Conservation (phyloP, 1,140 invertebrate species). For the Zaprionus kolodkinae region DNA sequence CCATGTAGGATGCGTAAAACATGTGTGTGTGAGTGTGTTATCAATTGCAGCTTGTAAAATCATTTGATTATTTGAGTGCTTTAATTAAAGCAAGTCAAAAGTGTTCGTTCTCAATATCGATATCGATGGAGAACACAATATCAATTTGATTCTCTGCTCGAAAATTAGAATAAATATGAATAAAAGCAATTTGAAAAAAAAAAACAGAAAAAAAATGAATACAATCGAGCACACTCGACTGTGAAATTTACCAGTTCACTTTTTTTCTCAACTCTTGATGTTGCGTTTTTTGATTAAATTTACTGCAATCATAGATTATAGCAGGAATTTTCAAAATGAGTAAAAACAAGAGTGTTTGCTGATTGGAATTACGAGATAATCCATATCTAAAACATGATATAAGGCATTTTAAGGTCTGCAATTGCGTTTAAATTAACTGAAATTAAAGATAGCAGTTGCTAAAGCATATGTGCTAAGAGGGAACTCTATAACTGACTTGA, state of each 20-base stretch:
- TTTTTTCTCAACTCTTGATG: neutral
- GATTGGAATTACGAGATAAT: neutral
- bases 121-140: constrained; percentile 18
- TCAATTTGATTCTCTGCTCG: constrained; percentile 19
- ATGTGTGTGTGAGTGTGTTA: neutral
- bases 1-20: constrained; percentile 21
- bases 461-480: no score
- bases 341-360: neutral
- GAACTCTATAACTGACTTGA: no score
- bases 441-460: no score
- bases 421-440: no score
- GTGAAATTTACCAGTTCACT: neutral
- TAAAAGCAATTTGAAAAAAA: neutral
- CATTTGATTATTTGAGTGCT: constrained; percentile 47
- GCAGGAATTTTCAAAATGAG: neutral
- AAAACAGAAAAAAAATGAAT: neutral
- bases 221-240: neutral
- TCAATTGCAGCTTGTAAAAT: constrained; percentile 13
- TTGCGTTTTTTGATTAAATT: neutral
- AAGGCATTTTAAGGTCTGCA: no score
- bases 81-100: constrained; percentile 44
- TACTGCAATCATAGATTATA: neutral
- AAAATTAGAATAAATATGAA: constrained; percentile 22
- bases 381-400: neutral
- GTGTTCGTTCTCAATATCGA: constrained; percentile 12